These are phyloP conservation scores for Macrotrachela quadricornifera DNA, from an alignment of 1,140 invertebrate genomes.

Conservation along the genomic window DNA sequence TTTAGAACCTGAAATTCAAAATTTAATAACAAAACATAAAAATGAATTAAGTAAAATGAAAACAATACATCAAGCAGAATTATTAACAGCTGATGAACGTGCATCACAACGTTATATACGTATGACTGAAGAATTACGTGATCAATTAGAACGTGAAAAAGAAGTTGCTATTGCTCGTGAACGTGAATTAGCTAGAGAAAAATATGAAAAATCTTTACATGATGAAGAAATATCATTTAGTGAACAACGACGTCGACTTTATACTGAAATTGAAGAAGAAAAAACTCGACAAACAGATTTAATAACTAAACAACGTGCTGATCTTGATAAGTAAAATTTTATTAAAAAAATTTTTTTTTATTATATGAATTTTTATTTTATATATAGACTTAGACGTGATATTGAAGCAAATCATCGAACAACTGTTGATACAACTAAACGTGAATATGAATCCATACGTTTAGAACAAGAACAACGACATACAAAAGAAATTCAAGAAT, in stretches of 20 bases:
- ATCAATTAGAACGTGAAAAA: slow-evolving; percentile 28
- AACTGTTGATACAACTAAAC: slow-evolving; percentile 21
- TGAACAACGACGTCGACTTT: slow-evolving; percentile 22
- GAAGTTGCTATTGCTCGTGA: slow-evolving; percentile 22
- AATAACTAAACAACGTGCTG: slow-evolving; percentile 20
- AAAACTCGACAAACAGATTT: slow-evolving; percentile 23
- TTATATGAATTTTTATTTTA: not conserved
- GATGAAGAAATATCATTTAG: slow-evolving; percentile 28
- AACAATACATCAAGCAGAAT: slow-evolving; percentile 27
- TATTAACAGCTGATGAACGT: slow-evolving; percentile 26
- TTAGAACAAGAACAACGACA: slow-evolving; percentile 28
- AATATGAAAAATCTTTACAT: slow-evolving; percentile 30
- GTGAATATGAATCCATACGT: slow-evolving; percentile 24
- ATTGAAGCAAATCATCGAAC: slow-evolving; percentile 23
- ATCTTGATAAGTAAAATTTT: slow-evolving; percentile 16
- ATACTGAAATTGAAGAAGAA: slow-evolving; percentile 28
- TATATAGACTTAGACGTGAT: slow-evolving; percentile 19
- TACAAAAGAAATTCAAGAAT: slow-evolving; percentile 13
- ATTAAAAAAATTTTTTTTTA: not conserved
- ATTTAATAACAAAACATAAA: slow-evolving; percentile 30
- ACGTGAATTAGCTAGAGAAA: slow-evolving; percentile 10
- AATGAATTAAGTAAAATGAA: slow-evolving; percentile 28
- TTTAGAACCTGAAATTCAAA: slow-evolving; percentile 30
- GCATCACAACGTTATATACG: slow-evolving; percentile 24
- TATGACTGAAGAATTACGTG: slow-evolving; percentile 28